phyloP scores from a whole-genome alignment of 2,113 vertebrate genomes.

The Rousettus leschenaultii region DNA sequence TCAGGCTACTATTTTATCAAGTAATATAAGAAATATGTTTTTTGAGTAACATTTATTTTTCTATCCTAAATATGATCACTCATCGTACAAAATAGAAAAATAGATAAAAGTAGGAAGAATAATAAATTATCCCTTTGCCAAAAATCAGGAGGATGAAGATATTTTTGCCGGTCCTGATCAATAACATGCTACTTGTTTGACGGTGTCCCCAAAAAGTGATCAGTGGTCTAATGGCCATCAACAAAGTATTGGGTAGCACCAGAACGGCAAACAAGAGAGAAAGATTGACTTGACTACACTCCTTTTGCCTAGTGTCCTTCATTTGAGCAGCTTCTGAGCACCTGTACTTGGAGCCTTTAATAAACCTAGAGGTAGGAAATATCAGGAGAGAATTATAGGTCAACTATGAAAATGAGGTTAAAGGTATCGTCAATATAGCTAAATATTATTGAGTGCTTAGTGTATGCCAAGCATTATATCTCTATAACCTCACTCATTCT shows the following conservation, averaged over 20 bases:
- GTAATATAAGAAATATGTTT: neutral
- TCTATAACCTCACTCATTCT: neutral
- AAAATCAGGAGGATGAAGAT: neutral
- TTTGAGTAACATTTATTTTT: neutral
- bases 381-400: neutral
- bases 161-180: neutral
- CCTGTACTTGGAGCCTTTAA: neutral
- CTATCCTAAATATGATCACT: neutral
- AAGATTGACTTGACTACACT: neutral
- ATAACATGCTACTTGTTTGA: neutral
- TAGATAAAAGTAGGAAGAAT: neutral
- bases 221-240: neutral
- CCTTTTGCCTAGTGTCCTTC: neutral
- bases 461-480: neutral
- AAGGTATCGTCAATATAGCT: neutral
- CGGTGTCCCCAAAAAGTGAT: neutral
- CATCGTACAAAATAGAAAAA: neutral
- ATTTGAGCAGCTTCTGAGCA: neutral
- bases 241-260: neutral
- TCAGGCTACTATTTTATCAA: neutral
- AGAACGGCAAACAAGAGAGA: neutral
- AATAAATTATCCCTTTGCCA: neutral
- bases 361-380: neutral
- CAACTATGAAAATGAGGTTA: neutral
- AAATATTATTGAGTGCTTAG: neutral